Evolutionary conservation across 2,797 vertebrate species (phyloP).

Genomic region (Anabacerthia variegaticeps): DNA sequence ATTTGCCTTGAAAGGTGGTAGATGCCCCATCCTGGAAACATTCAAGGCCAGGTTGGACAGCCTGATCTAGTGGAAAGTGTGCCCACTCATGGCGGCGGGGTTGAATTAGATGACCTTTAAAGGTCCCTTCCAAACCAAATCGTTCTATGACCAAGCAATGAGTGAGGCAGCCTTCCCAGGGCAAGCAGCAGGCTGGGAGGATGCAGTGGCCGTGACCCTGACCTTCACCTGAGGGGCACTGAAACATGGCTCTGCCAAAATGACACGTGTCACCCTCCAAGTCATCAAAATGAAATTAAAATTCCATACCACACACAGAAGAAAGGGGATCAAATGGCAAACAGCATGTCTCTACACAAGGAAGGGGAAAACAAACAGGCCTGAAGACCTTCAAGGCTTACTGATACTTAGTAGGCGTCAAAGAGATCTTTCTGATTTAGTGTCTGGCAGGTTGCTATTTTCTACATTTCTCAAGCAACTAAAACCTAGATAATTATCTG

Average conservation of each 20-base stretch:
- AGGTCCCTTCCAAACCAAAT: neutral
- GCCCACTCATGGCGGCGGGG: neutral
- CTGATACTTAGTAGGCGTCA: neutral
- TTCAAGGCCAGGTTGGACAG: rapidly evolving
- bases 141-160: neutral
- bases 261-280: rapidly evolving
- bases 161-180: neutral
- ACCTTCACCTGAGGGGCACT: neutral
- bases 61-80: neutral
- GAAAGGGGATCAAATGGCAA: neutral
- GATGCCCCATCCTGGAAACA: neutral
- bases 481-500: slow-evolving; percentile 44
- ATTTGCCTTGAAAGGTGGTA: rapidly evolving
- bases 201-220: neutral
- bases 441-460: slow-evolving; percentile 46
- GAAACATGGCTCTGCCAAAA: neutral
- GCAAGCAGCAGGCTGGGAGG: neutral
- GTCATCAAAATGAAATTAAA: neutral
- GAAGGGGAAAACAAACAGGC: neutral
- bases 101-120: neutral
- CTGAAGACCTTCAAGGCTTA: neutral
- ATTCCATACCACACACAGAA: neutral
- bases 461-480: slow-evolving; percentile 14
- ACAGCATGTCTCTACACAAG: neutral
- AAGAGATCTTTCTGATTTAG: slow-evolving; percentile 35